Base-by-base conservation (phyloP, 2,113 vertebrate genomes). In the Columba livia region DNA sequence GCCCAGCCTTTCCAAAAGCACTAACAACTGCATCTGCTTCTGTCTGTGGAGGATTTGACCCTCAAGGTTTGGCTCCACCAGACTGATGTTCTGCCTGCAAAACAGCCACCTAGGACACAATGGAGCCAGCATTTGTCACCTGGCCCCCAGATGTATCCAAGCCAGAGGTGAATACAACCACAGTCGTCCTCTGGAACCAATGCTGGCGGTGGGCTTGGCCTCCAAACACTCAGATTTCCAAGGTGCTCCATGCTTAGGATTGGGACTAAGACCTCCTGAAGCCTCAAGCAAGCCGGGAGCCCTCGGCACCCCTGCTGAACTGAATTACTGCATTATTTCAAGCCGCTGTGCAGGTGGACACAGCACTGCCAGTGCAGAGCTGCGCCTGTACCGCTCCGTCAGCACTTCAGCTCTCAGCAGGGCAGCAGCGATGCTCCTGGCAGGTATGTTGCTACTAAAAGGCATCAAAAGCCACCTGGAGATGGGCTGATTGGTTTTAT, bases 21-120 rank as follows among this genome's bases (percentile, higher is more conserved):
- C 90, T 90, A 90, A 91, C 58, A 72, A 84, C 89, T 81, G 79
- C 92, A 94, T 96, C 93, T 94, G 94, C 47, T 86, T 65, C 53
- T 79, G 85, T 21, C 91, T 93, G 85, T 42, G 53, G 60, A 92
- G 69, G 69, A 53, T 58, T 40, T 84, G 88, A 88, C 57, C 83
- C 90, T 86, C 70, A 69, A 79, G 67, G 73, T 78, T 93, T 90
- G 69, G 60, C 61, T 93, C 71, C 88, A 74, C 64, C 81, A 93
- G 21, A n/a, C 47, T 31, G 32, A 77, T 32, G n/a, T 26, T 95
- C 60, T 95, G 92, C 65, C 62, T 81, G 77, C 56, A 90, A 65
- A 95, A 61, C 1, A 69, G 53, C 79, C 77, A 79, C 42, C 10
- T 31, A 56, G 34, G 69, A 74, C 62, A 65, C 0, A 0, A 28